Evolutionary conservation across 2,113 vertebrate genomes (phyloP).

Genomic region (Cyanoramphus novaezelandiae): DNA sequence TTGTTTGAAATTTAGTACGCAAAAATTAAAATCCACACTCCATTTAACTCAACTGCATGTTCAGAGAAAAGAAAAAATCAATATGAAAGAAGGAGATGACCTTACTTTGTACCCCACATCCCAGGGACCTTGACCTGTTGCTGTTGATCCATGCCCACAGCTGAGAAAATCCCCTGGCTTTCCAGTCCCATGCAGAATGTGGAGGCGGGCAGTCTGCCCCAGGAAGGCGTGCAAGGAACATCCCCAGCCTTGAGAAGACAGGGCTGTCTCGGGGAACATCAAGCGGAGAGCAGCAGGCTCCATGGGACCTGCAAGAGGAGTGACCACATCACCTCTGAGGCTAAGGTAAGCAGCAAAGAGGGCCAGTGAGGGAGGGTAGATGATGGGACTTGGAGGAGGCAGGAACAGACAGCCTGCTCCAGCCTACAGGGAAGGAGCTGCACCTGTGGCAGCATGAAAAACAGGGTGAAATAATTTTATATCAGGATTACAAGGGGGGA

Average conservation of each 20-base stretch:
- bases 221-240: not conserved
- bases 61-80: not conserved
- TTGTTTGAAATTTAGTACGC: not conserved
- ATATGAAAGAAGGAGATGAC: rapidly evolving
- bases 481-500: not conserved
- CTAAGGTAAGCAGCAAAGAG: not conserved
- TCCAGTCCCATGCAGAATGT: rapidly evolving
- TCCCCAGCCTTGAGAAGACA: not conserved
- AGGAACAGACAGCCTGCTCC: not conserved
- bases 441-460: not conserved
- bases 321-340: not conserved
- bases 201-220: not conserved
- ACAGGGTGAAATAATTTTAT: not conserved
- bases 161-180: not conserved
- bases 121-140: not conserved
- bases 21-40: not conserved
- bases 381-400: not conserved
- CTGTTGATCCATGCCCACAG: not conserved
- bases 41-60: not conserved
- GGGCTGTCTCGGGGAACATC: rapidly evolving
- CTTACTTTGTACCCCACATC: not conserved
- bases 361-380: not conserved
- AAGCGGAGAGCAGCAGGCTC: not conserved
- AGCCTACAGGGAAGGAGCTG: too few species aligned
- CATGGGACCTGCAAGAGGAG: not conserved